A percentile compares a stretch with the other conserved stretches of the same genome.
phyloP scores from a whole-genome alignment of 2,113 vertebrate species.

The Poeciliopsis retropinna region DNA sequence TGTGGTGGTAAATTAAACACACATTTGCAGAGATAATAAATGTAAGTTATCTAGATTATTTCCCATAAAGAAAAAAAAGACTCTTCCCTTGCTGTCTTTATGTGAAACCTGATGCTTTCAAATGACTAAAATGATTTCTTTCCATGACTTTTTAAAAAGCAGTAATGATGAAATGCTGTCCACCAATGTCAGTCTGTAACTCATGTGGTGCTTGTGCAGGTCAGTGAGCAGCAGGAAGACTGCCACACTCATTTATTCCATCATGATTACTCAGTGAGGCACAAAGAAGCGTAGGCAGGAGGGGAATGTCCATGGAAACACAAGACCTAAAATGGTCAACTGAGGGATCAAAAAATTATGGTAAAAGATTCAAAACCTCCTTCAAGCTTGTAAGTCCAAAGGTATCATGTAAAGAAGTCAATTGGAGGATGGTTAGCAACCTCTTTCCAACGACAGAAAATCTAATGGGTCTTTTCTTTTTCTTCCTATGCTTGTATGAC shows the following conservation, averaged over 20 bases:
- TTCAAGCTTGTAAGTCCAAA: background rate
- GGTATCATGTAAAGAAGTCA: background rate
- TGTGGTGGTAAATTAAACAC: background rate
- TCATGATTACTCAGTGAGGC: slow-evolving; percentile 57
- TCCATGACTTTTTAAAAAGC: background rate
- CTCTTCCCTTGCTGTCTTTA: background rate
- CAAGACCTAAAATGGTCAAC: slow-evolving; percentile 38
- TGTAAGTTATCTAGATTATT: no score
- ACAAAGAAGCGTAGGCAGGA: slow-evolving; percentile 40
- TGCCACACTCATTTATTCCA: slow-evolving; percentile 41
- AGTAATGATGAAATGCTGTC: slow-evolving; percentile 16
- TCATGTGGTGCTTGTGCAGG: slow-evolving; percentile 35
- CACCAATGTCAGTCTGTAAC: slow-evolving; percentile 47
- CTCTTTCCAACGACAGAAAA: background rate
- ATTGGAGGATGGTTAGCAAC: no score
- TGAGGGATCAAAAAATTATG: slow-evolving; percentile 5
- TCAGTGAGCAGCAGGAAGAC: slow-evolving; percentile 55
- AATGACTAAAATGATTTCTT: no score
- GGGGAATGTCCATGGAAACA: slow-evolving; percentile 40
- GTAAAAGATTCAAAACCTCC: background rate
- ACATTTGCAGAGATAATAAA: no score
- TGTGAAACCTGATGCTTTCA: background rate
- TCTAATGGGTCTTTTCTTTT: background rate
- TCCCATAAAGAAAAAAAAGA: background rate
- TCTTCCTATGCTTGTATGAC: background rate